phyloP scores from a whole-genome alignment of 2,113 vertebrate genomes.

The Ctenodactylus gundi region DNA sequence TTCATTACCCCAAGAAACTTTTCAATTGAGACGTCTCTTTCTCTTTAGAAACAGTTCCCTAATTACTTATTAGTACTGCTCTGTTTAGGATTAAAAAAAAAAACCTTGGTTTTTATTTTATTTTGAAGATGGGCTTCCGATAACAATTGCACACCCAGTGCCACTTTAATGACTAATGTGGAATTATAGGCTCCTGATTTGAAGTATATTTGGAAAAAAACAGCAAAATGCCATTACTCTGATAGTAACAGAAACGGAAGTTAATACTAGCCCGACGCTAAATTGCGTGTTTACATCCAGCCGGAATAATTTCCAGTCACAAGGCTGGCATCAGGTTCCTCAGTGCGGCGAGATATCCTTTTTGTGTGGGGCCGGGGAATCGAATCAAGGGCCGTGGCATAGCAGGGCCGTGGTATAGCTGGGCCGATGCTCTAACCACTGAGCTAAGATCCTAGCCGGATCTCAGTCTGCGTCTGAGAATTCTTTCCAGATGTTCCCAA shows the following conservation, averaged over 20 bases:
- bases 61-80: conserved; percentile 31
- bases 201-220: conserved; percentile 60
- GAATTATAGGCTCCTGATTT: conserved; percentile 55
- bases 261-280: conserved; percentile 56
- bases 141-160: background rate
- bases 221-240: conserved; percentile 64
- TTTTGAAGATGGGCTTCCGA: conserved; percentile 18
- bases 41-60: background rate
- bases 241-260: conserved; percentile 57
- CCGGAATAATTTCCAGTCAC: conserved; percentile 46
- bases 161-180: conserved; percentile 46
- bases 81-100: conserved; percentile 18
- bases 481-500: background rate
- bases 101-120: background rate
- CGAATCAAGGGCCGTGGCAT: too few relatives aligned
- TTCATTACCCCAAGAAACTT: conserved; percentile 40
- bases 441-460: too few relatives aligned
- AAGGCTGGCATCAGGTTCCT: background rate
- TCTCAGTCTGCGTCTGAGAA: background rate
- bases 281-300: conserved; percentile 32
- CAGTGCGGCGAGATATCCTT: background rate
- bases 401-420: too few relatives aligned
- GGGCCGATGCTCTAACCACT: too few relatives aligned
- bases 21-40: conserved; percentile 32
- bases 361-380: too few relatives aligned